Conservation (phyloP, 2,797 vertebrate species). For the Amphiprion clarkii region DNA sequence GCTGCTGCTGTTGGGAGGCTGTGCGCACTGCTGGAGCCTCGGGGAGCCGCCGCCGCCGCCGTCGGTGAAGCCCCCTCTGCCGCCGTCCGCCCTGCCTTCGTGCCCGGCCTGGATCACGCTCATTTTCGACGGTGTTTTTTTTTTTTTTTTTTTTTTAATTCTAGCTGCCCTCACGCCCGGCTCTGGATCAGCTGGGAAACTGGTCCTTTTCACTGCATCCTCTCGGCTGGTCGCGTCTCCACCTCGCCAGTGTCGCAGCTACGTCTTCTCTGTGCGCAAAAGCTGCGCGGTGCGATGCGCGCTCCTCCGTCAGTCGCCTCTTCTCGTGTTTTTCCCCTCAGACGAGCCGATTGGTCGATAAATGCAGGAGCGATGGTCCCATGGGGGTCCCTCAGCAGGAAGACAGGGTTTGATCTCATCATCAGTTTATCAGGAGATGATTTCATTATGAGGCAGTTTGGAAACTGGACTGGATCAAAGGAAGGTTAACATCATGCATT, state of each 20-base stretch:
- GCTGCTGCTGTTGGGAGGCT: conserved; percentile 70
- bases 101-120: conserved; percentile 72
- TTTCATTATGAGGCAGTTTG: conserved; percentile 28
- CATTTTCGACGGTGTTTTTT: conserved; percentile 59
- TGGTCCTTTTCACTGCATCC: conserved; percentile 68
- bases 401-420: conserved; percentile 42
- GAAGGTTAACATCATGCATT: neutral
- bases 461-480: neutral
- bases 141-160: no score
- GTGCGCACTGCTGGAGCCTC: conserved; percentile 77
- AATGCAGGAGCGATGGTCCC: conserved; percentile 38
- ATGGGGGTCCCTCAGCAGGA: conserved; percentile 51
- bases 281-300: conserved; percentile 56
- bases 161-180: conserved; percentile 17
- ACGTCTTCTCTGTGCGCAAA: conserved; percentile 65
- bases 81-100: conserved; percentile 77
- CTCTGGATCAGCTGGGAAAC: conserved; percentile 6
- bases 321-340: conserved; percentile 54
- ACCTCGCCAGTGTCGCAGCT: conserved; percentile 66
- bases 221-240: conserved; percentile 48
- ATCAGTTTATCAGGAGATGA: conserved; percentile 34
- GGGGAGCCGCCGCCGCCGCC: conserved; percentile 63
- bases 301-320: conserved; percentile 42
- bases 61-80: conserved; percentile 62
- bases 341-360: conserved; percentile 69